Conservation (phyloP, 2,888 invertebrate species). For the Elysia crispata region DNA sequence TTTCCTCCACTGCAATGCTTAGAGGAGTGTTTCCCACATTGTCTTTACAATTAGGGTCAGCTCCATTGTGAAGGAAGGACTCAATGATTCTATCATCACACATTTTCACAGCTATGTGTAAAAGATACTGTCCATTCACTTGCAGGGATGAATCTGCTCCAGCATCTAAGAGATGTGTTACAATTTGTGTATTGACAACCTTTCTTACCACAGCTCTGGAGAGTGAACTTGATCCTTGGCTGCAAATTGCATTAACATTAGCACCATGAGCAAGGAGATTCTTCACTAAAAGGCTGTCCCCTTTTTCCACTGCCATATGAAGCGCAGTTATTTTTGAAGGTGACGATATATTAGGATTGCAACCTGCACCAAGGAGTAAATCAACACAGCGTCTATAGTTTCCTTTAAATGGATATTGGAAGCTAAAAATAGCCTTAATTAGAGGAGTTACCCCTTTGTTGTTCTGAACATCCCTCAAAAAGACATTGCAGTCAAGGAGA, state of each 20-base stretch:
- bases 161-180: constrained; percentile 62
- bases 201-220: constrained; percentile 59
- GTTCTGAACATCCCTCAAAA: constrained; percentile 61
- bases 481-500: constrained; percentile 56
- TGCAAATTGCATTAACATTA: constrained; percentile 63
- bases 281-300: constrained; percentile 59
- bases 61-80: constrained; percentile 63
- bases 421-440: constrained; percentile 62
- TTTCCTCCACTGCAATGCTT: constrained; percentile 69
- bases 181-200: constrained; percentile 58
- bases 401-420: constrained; percentile 59
- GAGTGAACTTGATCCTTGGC: constrained; percentile 59
- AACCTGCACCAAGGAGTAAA: constrained; percentile 58
- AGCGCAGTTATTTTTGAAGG: constrained; percentile 65
- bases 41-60: constrained; percentile 65
- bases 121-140: constrained; percentile 62
- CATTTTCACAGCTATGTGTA: constrained; percentile 68
- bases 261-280: constrained; percentile 63
- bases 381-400: constrained; percentile 61
- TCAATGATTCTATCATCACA: constrained; percentile 65
- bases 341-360: constrained; percentile 64
- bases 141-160: constrained; percentile 65
- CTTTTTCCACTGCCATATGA: constrained; percentile 69
- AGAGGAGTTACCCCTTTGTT: constrained; percentile 67
- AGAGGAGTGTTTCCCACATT: constrained; percentile 66